Evolutionary conservation across 1,140 invertebrate genomes (phyloP).

Genomic region (Neodiprion fabricii): DNA sequence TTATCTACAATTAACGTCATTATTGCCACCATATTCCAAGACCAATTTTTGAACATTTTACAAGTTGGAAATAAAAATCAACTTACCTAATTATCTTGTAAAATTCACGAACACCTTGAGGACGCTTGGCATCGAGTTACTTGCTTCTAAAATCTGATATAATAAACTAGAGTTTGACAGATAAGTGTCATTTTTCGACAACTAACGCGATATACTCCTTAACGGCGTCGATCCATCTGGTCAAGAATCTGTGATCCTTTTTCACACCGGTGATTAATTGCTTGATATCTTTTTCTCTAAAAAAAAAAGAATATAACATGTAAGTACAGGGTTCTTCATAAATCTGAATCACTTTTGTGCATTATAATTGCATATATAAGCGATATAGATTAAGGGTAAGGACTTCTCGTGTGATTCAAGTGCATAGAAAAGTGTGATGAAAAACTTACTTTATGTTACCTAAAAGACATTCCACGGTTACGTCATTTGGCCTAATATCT

Average conservation of each 20-base stretch:
- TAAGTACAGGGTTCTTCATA: not conserved
- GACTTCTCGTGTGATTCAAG: not conserved
- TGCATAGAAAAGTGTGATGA: not conserved
- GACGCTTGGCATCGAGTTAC: too few relatives aligned
- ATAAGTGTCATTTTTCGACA: constrained; percentile 24
- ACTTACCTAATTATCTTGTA: too few relatives aligned
- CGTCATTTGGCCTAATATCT: constrained; percentile 35
- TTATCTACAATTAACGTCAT: too few relatives aligned
- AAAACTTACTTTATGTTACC: constrained; percentile 42
- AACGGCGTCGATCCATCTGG: constrained; percentile 42
- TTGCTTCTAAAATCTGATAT: too few relatives aligned
- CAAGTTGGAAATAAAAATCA: too few relatives aligned
- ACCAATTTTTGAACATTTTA: too few relatives aligned
- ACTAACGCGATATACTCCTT: constrained; percentile 44
- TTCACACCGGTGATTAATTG: constrained; percentile 43
- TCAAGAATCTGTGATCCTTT: constrained; percentile 41
- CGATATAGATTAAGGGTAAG: constrained; percentile 13
- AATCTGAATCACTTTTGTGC: not conserved
- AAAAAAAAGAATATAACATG: constrained; percentile 20
- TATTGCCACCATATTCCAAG: too few relatives aligned
- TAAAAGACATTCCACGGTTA: constrained; percentile 34
- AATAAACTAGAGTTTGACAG: too few relatives aligned
- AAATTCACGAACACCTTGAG: too few relatives aligned
- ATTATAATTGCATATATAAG: not conserved
- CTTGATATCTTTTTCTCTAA: constrained; percentile 39